A percentile compares a stretch with the other conserved stretches of the same genome.
Evolutionary conservation across 2,888 invertebrate genomes (phyloP).

Genomic region (Pyralis farinalis): DNA sequence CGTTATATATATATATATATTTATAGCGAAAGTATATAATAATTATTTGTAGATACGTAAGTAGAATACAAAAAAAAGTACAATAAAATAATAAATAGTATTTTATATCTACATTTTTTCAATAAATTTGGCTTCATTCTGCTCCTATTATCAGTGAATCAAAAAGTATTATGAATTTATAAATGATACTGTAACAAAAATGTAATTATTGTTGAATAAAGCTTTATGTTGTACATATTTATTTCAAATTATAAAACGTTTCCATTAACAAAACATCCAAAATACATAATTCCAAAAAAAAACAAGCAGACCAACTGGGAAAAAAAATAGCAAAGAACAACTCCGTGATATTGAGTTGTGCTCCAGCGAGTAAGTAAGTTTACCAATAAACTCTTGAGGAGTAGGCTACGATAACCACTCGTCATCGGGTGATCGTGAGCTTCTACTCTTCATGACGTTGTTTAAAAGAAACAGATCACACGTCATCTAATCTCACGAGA

Average conservation of each 20-base stretch:
- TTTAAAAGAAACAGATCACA: too few species aligned
- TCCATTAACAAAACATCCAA: neutral
- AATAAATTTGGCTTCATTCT: conserved; percentile 16
- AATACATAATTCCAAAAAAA: too few species aligned
- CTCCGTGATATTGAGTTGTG: too few species aligned
- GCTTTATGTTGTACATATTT: conserved; percentile 47
- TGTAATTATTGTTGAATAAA: conserved; percentile 72
- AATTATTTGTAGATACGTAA: conserved; percentile 23
- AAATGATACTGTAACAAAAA: conserved; percentile 52
- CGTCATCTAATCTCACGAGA: too few species aligned
- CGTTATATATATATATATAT: conserved; percentile 3
- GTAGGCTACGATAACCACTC: too few species aligned
- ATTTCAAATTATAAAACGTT: neutral
- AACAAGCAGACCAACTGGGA: too few species aligned
- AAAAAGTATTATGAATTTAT: conserved; percentile 30
- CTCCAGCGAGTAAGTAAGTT: neutral
- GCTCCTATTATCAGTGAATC: conserved; percentile 14
- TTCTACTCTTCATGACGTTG: too few species aligned
- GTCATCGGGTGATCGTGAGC: too few species aligned
- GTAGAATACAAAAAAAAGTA: conserved; percentile 21
- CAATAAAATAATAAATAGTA: conserved; percentile 20
- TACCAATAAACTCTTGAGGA: too few species aligned
- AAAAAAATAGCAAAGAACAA: too few species aligned
- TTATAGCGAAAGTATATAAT: conserved; percentile 5
- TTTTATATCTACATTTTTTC: conserved; percentile 18